phyloP scores from a whole-genome alignment of 2,113 vertebrate genomes.

The Labrus mixtus region DNA sequence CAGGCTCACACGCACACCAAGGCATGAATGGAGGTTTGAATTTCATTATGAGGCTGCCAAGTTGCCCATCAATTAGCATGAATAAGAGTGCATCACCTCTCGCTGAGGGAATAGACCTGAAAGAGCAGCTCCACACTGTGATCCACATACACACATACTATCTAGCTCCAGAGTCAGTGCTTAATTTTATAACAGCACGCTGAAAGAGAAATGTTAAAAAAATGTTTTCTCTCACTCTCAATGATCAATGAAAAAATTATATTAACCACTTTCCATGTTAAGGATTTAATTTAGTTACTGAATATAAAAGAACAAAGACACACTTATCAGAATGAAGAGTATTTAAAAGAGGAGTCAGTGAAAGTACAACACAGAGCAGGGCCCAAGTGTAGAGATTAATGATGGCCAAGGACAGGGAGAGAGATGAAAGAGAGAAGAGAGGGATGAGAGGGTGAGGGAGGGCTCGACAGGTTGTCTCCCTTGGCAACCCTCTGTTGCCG shows the following conservation, averaged over 20 bases:
- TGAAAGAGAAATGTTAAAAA: no score
- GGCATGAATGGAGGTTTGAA: slow-evolving; percentile 39
- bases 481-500: slow-evolving; percentile 69
- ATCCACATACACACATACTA: background rate
- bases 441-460: slow-evolving; percentile 63
- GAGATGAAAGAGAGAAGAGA: slow-evolving; percentile 67
- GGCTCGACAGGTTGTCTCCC: slow-evolving; percentile 69
- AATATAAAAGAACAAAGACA: background rate
- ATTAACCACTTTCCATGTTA: no score
- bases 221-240: no score
- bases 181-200: background rate
- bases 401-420: slow-evolving; percentile 34
- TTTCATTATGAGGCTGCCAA: slow-evolving; percentile 53
- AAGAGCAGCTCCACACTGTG: background rate
- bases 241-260: no score
- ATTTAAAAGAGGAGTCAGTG: background rate
- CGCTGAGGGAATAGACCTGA: slow-evolving; percentile 18
- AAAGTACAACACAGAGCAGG: slow-evolving; percentile 9
- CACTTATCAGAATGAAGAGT: background rate
- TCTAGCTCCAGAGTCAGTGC: background rate
- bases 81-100: slow-evolving; percentile 42
- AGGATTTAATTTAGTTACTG: no score
- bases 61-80: slow-evolving; percentile 39
- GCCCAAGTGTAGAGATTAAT: slow-evolving; percentile 40
- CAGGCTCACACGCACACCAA: slow-evolving; percentile 28